Base-by-base conservation (phyloP, 2,888 invertebrate genomes). In the Chamaedrilus cognettii region DNA sequence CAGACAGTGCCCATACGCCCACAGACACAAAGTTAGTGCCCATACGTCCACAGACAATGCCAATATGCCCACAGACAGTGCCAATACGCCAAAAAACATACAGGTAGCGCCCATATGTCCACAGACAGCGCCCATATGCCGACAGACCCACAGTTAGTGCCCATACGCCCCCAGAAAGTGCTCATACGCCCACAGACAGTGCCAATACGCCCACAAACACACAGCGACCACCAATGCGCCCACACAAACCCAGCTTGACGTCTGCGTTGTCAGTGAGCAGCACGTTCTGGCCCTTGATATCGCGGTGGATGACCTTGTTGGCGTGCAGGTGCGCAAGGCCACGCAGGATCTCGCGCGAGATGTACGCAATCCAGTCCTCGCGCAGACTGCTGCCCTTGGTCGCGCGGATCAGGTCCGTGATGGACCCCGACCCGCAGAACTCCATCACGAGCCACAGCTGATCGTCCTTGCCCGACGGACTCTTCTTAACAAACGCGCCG, bases 281-380 rank as follows among this genome's bases (percentile, higher is more conserved):
- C 77, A 99, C 99, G 87, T 99, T 99, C 86, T 99, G 99, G 64
- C 83, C 62, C 30, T 62, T 62, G 51, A 62, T 62, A 56, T 58
- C 56, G 23, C 56, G 42, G 86, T 97, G 97, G 82, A 99, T 99
- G 50, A 70, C 72, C 60, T 73, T 75, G 65, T 72, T 75, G 61
- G 62, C 66, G 67, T 75, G 75, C 2, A 75, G 70, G 68, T 75
- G 74, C 11, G 72, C 65, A 50, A 75, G 64, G 52, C 75, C 75
- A 67, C 75, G 65, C 60, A 87, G 78, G 64, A 89, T 99, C 93
- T 84, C 99, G 68, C 87, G 89, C 84, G 96, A 97, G 77, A 99
- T 96, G 85, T 99, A 99, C 66, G 99, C 97, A 83, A 99, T 99
- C 98, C 99, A 99, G 86, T 99, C 99, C 86, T 99, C 99, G 86